phyloP scores from a whole-genome alignment of 2,797 vertebrate species.

The Apodemus agrarius region DNA sequence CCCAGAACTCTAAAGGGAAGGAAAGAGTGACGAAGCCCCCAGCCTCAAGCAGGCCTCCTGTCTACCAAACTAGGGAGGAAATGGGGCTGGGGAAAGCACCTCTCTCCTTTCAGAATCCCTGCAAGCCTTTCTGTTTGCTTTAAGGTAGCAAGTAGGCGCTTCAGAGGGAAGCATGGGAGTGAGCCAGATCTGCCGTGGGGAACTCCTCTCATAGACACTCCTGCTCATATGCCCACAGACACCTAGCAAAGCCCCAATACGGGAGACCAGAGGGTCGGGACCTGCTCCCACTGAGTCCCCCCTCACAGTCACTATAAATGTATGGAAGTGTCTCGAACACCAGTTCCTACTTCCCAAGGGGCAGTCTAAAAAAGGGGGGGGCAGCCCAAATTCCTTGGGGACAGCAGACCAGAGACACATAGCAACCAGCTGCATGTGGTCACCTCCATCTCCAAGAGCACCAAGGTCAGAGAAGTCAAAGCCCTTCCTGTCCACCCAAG shows the following conservation, averaged over 20 bases:
- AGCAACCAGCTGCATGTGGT: neutral
- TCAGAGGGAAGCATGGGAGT: neutral
- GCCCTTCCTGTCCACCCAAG: neutral
- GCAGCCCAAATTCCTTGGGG: neutral
- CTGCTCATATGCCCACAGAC: neutral
- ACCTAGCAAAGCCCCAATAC: neutral
- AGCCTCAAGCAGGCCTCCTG: neutral
- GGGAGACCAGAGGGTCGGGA: neutral
- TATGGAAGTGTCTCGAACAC: neutral
- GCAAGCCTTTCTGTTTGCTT: slow-evolving; percentile 15
- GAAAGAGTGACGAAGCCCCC: neutral
- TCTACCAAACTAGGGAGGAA: neutral
- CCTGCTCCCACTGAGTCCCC: neutral
- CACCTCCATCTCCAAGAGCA: neutral
- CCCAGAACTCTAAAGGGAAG: neutral
- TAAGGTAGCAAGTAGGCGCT: neutral
- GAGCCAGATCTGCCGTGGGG: neutral
- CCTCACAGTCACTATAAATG: neutral
- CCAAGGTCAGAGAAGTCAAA: slow-evolving; percentile 5
- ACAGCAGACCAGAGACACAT: neutral
- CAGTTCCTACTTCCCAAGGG: slow-evolving; percentile 11
- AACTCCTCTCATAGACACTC: neutral
- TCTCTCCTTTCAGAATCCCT: neutral
- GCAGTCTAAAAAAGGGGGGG: neutral
- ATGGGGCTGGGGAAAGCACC: neutral